Evolutionary conservation across 2,113 vertebrate species (phyloP).

Genomic region (Prinia subflava): DNA sequence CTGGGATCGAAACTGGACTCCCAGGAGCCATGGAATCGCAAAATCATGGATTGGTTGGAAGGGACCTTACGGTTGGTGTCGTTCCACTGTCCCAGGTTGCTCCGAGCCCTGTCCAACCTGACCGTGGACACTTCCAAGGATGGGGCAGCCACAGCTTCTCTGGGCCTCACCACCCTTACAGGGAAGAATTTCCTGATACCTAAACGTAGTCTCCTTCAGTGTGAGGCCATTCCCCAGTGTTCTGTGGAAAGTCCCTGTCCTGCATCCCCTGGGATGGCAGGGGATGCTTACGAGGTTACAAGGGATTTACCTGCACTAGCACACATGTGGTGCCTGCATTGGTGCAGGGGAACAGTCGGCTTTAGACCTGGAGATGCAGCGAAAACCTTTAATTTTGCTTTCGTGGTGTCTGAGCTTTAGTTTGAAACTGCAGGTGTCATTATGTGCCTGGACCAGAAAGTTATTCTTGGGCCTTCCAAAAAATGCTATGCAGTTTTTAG

Average conservation of each 20-base stretch:
- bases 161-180: neutral
- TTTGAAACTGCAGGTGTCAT: neutral
- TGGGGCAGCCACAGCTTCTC: neutral
- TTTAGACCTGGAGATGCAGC: fast-evolving
- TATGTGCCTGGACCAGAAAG: neutral
- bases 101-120: neutral
- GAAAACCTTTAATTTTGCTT: neutral
- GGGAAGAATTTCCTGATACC: neutral
- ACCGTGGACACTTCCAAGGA: neutral
- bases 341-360: fast-evolving
- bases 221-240: neutral
- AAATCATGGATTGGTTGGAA: neutral
- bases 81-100: neutral
- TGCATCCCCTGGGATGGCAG: neutral
- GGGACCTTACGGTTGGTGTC: neutral
- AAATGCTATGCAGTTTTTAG: neutral
- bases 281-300: fast-evolving
- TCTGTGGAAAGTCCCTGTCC: neutral
- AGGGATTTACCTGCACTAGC: neutral
- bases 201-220: neutral
- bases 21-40: too few relatives aligned
- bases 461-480: neutral
- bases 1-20: fast-evolving
- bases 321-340: fast-evolving
- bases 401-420: neutral